A percentile compares a stretch with the other conserved stretches of the same genome.
Conservation (phyloP, 2,888 invertebrate genomes). For the Lumbricus terrestris region DNA sequence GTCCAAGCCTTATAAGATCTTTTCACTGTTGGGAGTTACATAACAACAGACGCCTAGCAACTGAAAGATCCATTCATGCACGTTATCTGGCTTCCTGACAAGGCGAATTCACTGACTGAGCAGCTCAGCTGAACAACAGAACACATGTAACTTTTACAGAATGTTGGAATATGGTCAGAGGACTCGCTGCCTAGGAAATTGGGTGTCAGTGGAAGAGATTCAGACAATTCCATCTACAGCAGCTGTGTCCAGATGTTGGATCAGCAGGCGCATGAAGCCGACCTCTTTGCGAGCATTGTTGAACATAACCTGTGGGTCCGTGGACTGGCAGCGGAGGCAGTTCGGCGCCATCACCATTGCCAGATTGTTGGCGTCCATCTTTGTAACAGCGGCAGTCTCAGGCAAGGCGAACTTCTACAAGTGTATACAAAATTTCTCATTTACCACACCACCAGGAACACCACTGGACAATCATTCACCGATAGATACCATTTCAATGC, state of each 20-base stretch:
- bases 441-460: neutral
- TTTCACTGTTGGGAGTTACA: neutral
- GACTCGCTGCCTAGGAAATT: neutral
- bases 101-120: neutral
- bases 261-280: constrained; percentile 92
- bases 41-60: neutral
- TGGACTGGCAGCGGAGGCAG: constrained; percentile 88
- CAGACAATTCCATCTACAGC: constrained; percentile 54
- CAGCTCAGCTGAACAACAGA: neutral
- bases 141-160: neutral
- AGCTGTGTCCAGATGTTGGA: constrained; percentile 84
- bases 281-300: constrained; percentile 97
- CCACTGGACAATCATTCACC: neutral
- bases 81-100: neutral
- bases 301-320: constrained; percentile 89
- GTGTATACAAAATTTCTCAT: neutral
- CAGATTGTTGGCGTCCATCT: constrained; percentile 96
- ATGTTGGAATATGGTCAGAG: neutral
- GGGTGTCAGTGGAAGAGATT: neutral
- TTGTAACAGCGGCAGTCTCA: constrained; percentile 87
- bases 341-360: constrained; percentile 99
- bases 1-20: neutral
- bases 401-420: constrained; percentile 85
- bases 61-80: neutral
- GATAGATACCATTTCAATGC: too few relatives aligned